A percentile compares a stretch with the other conserved stretches of the same genome.
These are phyloP conservation scores for Drosophila infuscata DNA, from an alignment of 2,888 invertebrate genomes.

Conservation along the genomic window DNA sequence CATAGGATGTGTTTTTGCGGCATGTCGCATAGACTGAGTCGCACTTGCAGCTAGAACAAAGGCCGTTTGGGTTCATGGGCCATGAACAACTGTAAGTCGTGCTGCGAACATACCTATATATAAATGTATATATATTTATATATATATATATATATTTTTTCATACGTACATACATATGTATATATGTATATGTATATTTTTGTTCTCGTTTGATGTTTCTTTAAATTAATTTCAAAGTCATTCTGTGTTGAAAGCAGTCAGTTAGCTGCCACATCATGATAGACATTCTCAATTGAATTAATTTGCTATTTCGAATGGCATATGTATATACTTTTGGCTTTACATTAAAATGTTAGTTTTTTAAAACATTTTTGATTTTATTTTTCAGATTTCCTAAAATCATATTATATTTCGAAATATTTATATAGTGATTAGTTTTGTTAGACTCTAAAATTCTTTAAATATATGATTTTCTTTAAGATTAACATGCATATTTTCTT, in stretches of 20 bases:
- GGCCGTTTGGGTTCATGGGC: slow-evolving; percentile 42
- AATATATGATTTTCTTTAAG: not conserved
- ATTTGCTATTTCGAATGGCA: slow-evolving; percentile 13
- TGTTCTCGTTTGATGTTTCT: slow-evolving; percentile 55
- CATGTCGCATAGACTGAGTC: slow-evolving; percentile 42
- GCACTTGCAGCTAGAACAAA: slow-evolving; percentile 47
- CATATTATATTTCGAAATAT: not conserved
- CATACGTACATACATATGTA: not conserved
- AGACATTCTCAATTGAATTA: slow-evolving; percentile 18
- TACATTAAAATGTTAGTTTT: not conserved
- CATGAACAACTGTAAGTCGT: slow-evolving; percentile 35
- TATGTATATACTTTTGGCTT: not conserved
- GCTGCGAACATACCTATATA: slow-evolving; percentile 6
- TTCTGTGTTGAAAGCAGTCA: slow-evolving; percentile 32
- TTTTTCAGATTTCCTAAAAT: not conserved
- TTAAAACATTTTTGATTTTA: not conserved
- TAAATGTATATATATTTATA: not conserved
- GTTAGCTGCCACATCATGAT: slow-evolving; percentile 27
- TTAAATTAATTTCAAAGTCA: slow-evolving; percentile 61
- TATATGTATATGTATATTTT: not conserved
- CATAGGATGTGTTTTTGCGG: slow-evolving; percentile 48
- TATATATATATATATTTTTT: not conserved
- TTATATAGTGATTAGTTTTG: rapidly evolving
- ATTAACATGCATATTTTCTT: no score
- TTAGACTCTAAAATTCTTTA: not conserved